Percentiles rank a stretch among this genome's conserved stretches.
Evolutionary conservation across 2,113 vertebrate species (phyloP).

Genomic region (Ameiurus melas): DNA sequence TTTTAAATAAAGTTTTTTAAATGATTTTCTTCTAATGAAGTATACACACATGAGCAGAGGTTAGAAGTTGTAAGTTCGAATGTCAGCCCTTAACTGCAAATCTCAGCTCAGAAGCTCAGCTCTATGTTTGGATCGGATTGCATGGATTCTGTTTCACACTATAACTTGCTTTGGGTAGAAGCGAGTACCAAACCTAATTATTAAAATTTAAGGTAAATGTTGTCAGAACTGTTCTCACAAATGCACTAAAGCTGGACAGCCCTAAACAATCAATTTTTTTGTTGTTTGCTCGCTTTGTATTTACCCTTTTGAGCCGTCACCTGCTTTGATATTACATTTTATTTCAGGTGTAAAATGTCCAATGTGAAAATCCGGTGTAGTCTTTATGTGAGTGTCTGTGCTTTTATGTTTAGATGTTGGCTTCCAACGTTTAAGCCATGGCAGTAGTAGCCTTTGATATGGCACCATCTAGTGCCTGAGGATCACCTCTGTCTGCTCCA

Average conservation of each 20-base stretch:
- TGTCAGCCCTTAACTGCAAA: background rate
- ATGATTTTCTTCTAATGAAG: background rate
- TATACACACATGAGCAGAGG: background rate
- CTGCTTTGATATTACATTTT: background rate
- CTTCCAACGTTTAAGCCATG: background rate
- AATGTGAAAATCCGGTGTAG: background rate
- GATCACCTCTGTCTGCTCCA: background rate
- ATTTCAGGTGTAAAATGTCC: too few species aligned
- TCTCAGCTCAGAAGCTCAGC: background rate
- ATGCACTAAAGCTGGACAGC: background rate
- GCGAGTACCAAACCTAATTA: background rate
- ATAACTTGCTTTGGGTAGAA: background rate
- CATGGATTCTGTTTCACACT: background rate
- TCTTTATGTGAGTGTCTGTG: background rate
- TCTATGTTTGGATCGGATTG: background rate
- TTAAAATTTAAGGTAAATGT: background rate
- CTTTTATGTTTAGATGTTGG: background rate
- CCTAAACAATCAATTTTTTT: background rate
- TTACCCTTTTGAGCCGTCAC: background rate
- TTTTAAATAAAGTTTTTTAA: too few species aligned
- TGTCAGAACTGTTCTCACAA: background rate
- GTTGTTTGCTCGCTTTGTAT: background rate
- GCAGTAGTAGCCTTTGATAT: background rate
- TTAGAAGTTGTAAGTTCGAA: background rate
- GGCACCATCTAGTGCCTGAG: constrained; percentile 41